Base-by-base conservation (phyloP, 2,888 invertebrate species). In the Hemaris fuciformis region DNA sequence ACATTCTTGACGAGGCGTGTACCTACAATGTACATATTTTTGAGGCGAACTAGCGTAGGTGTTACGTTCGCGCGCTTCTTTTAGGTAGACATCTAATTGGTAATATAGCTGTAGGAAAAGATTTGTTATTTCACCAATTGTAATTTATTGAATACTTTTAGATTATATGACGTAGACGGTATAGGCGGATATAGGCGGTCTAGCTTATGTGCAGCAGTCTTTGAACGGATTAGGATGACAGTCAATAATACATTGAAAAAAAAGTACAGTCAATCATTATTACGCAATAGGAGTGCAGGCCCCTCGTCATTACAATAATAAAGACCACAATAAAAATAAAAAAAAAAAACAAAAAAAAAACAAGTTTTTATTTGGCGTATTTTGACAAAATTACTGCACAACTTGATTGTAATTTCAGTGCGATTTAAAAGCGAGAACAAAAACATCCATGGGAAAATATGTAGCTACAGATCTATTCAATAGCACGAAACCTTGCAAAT, bases 381-480 rank as follows among this genome's bases (percentile, higher is more conserved):
- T 15, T 48, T 25, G 25, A n/a, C 23, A 46, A 22, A 25, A 15
- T 25, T 15, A n/a, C n/a, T 25, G 13, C 10, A 38, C 38, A 38
- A 48, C 13, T 25, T 1, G 7, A 6, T 48, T n/a, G 15, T 48
- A 25, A n/a, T 13, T 48, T 25, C 1, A 27, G n/a, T 3, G n/a
- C 7, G 15, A 7, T 15, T n/a, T n/a, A 15, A 13, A 48, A 25
- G 25, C 6, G 15, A 25, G 8, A 6, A 43, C 20, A 43, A 53
- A 27, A 53, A 27, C 48, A 27, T 27, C 18, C 27, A 53, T 53
- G 48, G 48, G 48, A 53, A 48, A 53, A 53, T 27, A 53, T 46
- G 46, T 27, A n/a, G 6, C n/a, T 53, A 0, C 27, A 27, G 15
- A 2, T 27, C 10, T 23, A 46, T 46, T 46, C 25, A 7, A 27